Evolutionary conservation across 2,888 invertebrate genomes (phyloP).

Genomic region (Rhagium mordax): DNA sequence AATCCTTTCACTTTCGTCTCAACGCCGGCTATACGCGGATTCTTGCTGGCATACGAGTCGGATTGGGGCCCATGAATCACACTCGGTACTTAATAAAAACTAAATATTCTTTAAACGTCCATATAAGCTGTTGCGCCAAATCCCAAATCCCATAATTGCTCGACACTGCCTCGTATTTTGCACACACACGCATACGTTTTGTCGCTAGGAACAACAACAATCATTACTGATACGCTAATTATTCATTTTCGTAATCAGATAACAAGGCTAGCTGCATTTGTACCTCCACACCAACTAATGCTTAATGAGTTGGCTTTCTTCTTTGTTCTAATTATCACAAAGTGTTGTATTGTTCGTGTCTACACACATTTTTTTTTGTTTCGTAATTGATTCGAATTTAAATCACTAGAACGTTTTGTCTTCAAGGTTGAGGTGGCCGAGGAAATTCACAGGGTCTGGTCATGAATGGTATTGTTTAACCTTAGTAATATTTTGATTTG

Average conservation of each 20-base stretch:
- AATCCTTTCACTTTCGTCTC: no score
- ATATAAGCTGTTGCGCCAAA: no score
- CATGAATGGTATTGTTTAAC: not conserved
- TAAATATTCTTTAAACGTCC: no score
- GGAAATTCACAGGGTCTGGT: not conserved
- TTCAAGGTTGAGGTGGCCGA: not conserved
- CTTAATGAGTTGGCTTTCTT: slow-evolving; percentile 4
- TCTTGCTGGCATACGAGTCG: no score
- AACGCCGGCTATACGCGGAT: no score
- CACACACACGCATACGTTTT: no score
- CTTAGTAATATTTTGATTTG: no score
- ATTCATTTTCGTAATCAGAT: not conserved
- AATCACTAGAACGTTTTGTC: not conserved
- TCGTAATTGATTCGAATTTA: slow-evolving; percentile 10
- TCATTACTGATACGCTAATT: not conserved
- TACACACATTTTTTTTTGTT: not conserved
- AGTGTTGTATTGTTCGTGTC: not conserved
- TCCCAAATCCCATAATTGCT: no score
- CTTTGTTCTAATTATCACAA: slow-evolving; percentile 11
- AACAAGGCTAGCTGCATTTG: not conserved
- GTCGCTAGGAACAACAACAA: not conserved
- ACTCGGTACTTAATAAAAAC: no score
- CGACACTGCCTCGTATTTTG: no score
- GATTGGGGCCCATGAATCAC: no score
- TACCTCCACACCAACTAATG: not conserved